Evolutionary conservation across 2,888 invertebrate genomes (phyloP), one percentile per base, ranked within the genome.

Genomic region (Papilio demoleus): DNA sequence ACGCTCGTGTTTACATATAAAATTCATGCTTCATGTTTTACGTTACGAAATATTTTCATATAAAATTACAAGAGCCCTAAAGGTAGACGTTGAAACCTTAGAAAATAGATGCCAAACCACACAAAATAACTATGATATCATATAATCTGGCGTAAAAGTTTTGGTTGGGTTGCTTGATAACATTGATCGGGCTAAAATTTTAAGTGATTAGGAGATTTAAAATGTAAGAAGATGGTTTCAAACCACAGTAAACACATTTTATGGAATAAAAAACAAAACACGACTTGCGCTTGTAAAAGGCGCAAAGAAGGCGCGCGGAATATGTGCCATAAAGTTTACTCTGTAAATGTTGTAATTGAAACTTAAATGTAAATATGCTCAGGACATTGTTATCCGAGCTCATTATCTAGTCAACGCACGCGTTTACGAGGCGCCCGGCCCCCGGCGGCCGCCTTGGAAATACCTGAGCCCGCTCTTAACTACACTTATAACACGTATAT

Each of bases 331-430:
- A 27, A 50, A 50, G 22, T 50, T 50, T 50, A 27, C 24, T 27
- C 27, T 50, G 50, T 50, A 50, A 50, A 24, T 61, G 42, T 42
- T 22, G 24, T 61, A 61, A 60, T 60, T 60, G 59, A 38, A 60
- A 60, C 22, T 36, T 60, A 38, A 60, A 60, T 64, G 38, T 40
- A 67, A 67, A 67, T 53, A 53, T 67, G 50, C 24, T 50, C 42
- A 60, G 38, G 53, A 9, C 53, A 31, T 65, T 50, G 31, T 53
- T 62, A 61, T 67, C 62, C 56, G n/a, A 34, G 53, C 67, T 67
- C 61, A 67, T 67, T 67, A 62, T 53, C 67, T 67, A 67, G 62
- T 56, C 56, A 24, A 67, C 61, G 38, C 66, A 67, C 67, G 56
- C 53, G 50, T 67, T 67, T 59, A 66, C 59, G 65, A 60, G 65